Evolutionary conservation across 2,888 invertebrate genomes (phyloP).

Genomic region (Drosophila pseudotalamancana): DNA sequence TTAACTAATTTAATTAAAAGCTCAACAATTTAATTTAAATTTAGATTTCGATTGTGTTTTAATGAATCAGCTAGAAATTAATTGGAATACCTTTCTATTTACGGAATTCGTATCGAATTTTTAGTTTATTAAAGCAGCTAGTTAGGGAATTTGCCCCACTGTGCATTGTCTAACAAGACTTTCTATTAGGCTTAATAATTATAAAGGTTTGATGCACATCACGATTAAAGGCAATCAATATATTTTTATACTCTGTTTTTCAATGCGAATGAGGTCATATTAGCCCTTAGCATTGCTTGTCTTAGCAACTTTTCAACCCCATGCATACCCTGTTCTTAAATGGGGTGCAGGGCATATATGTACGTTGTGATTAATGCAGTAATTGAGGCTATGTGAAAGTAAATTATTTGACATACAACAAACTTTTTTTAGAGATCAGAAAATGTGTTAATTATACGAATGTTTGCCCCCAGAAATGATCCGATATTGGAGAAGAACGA

Average conservation of each 20-base stretch:
- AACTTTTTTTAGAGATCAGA: neutral
- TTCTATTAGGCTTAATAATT: neutral
- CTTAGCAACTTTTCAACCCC: too few relatives aligned
- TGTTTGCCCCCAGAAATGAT: neutral
- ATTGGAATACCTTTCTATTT: neutral
- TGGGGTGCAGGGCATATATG: neutral
- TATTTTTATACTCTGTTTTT: neutral
- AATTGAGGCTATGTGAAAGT: too few relatives aligned
- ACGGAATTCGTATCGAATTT: too few relatives aligned
- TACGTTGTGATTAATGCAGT: too few relatives aligned
- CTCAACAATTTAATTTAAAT: too few relatives aligned
- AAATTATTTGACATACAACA: neutral
- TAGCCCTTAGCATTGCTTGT: too few relatives aligned
- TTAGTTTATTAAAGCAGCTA: neutral
- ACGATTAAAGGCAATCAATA: neutral
- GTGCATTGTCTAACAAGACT: neutral
- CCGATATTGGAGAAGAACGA: constrained; percentile 35
- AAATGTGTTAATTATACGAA: neutral
- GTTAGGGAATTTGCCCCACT: neutral
- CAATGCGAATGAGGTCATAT: neutral
- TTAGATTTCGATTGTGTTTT: neutral
- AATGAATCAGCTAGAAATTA: neutral
- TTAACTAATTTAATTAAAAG: neutral
- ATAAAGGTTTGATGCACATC: neutral
- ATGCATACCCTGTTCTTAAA: neutral